Base-by-base conservation (phyloP, 2,888 invertebrate species). In the Lepas anatifera region DNA sequence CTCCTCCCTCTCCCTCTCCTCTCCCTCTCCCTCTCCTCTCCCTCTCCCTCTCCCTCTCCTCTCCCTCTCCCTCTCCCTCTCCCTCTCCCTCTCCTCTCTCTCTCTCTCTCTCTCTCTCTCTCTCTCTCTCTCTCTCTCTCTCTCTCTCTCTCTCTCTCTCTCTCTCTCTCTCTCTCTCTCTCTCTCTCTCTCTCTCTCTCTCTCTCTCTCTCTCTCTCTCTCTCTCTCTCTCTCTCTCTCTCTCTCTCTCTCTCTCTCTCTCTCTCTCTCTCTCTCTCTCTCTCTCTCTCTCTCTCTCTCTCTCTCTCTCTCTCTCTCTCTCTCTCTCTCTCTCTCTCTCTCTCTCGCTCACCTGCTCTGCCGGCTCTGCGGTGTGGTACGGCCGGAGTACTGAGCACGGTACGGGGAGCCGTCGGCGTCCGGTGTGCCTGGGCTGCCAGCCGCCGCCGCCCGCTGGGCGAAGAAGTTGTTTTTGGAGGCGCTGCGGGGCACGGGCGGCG, bases 401-500 rank as follows among this genome's bases (percentile, higher is more conserved):
- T 68, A 52, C 18, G 48, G 68, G 27, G 39, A 52, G 18, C 46
- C 50, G 35, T 52, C 68, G 39, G n/a, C 68, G 58, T 16, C 58
- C 6, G 58, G 32, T 1, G 58, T 32, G 58, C 35, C 68, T 32
- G 63, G 41, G 29, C 13, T 25, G 58, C 58, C 58, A 18, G 6
- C 48, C 32, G 18, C 58, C 32, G 58, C 29, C 58, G 58, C 4
- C 58, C 58, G 58, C 18, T 58, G 58, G 3, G 64, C 70, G 84
- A 92, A 93, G 82, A 94, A 88, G 81, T 92, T 93, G 76, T 87
- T 89, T 77, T 88, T 89, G 71, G 92, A 92, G 77, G 92, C 92
- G 77, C 89, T 89, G 76, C 93, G 85, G n/a, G 75, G 73, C 43
- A 75, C 71, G 63, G 73, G 71, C 48, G 73, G 94, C 75, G 94